phyloP scores from a whole-genome alignment of 2,113 vertebrate species.

The Ptilonorhynchus violaceus region DNA sequence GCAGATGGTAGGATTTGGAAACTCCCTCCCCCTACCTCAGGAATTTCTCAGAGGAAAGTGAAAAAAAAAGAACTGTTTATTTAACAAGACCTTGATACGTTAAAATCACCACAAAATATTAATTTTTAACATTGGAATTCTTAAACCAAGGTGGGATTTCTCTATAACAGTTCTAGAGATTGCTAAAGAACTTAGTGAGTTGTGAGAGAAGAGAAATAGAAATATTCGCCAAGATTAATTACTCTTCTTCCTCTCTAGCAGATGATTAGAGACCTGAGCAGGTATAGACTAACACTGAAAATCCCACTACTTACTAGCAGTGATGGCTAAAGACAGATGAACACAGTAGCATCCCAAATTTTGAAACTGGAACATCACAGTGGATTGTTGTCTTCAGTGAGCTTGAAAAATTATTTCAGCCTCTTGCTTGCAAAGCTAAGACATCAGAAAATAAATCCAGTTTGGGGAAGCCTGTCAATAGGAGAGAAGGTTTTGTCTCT shows the following conservation, averaged over 20 bases:
- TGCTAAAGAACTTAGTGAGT: neutral
- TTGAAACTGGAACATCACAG: neutral
- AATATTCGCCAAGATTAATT: neutral
- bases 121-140: neutral
- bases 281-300: neutral
- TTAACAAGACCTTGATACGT: no score
- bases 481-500: neutral
- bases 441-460: neutral
- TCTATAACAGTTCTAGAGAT: neutral
- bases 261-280: neutral
- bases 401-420: neutral
- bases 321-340: neutral
- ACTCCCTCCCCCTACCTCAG: no score
- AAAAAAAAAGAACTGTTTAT: no score
- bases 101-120: neutral
- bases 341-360: neutral
- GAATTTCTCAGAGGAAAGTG: no score
- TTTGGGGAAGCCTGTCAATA: neutral
- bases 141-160: neutral
- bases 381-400: neutral
- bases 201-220: neutral
- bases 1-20: no score
- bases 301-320: neutral
- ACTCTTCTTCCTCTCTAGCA: neutral
- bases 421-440: neutral